phyloP scores from a whole-genome alignment of 2,113 vertebrate genomes.

The Sorex araneus region DNA sequence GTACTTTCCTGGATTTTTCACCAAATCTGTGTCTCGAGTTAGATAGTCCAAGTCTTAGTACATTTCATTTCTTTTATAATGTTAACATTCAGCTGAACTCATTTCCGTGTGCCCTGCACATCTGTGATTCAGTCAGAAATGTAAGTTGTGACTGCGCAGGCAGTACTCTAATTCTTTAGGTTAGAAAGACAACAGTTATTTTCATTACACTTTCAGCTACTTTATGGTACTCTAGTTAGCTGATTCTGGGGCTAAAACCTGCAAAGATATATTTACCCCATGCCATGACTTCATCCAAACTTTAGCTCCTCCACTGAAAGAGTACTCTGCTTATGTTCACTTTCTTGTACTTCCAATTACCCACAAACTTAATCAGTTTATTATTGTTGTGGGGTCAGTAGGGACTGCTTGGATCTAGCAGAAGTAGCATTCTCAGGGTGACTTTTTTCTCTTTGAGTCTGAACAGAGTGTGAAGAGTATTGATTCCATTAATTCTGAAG shows the following conservation, averaged over 20 bases:
- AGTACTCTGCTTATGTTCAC: not conserved
- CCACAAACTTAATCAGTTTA: not conserved
- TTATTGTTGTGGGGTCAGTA: not conserved
- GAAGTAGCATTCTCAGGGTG: not conserved
- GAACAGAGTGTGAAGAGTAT: not conserved
- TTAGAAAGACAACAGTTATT: not conserved
- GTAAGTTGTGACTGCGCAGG: not conserved
- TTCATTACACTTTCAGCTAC: not conserved
- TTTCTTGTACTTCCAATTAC: not conserved
- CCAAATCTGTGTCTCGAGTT: not conserved
- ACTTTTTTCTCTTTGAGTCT: not conserved
- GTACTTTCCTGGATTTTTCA: not conserved
- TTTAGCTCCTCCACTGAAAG: not conserved
- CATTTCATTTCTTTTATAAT: not conserved
- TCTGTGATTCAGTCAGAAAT: not conserved
- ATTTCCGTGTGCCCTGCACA: not conserved
- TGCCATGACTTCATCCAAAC: not conserved
- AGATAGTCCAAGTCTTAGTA: not conserved
- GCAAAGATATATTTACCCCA: not conserved
- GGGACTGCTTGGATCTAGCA: not conserved
- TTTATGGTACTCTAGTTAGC: not conserved
- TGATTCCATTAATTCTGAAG: constrained; percentile 1
- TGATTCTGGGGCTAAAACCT: not conserved
- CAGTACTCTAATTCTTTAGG: not conserved
- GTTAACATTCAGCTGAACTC: not conserved